These are phyloP conservation scores for Cryptotis parvus DNA, from an alignment of 2,113 vertebrate species.

Conservation along the genomic window DNA sequence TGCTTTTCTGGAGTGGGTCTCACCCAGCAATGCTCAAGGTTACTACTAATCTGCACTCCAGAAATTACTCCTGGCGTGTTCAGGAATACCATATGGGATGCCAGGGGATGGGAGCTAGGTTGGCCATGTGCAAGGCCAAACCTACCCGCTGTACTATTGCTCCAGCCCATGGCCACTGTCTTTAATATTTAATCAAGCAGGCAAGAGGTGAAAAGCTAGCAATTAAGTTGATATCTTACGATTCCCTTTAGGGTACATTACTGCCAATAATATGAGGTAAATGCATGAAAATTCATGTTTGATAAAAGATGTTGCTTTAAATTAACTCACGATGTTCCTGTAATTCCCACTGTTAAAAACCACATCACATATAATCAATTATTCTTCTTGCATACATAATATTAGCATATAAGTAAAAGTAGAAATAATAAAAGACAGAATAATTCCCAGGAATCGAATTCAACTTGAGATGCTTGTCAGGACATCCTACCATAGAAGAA, in stretches of 20 bases:
- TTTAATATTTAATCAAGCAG: slow-evolving; percentile 49
- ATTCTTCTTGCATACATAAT: slow-evolving; percentile 34
- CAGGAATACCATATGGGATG: too few relatives aligned
- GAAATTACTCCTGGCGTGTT: too few relatives aligned
- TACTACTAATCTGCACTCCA: too few relatives aligned
- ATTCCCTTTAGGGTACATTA: slow-evolving; percentile 49
- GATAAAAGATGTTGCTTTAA: slow-evolving; percentile 54
- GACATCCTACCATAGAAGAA: neutral
- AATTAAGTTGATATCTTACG: slow-evolving; percentile 52
- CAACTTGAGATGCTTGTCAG: slow-evolving; percentile 42
- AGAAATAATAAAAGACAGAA: slow-evolving; percentile 22
- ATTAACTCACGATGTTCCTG: neutral
- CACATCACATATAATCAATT: slow-evolving; percentile 47
- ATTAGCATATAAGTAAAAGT: neutral
- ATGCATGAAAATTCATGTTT: slow-evolving; percentile 32
- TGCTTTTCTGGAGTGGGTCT: too few relatives aligned
- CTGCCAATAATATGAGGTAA: slow-evolving; percentile 14
- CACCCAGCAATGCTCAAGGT: too few relatives aligned
- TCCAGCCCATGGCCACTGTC: too few relatives aligned
- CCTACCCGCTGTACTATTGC: too few relatives aligned
- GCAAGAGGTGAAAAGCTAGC: slow-evolving; percentile 61
- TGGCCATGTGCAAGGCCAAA: too few relatives aligned
- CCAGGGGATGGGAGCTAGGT: too few relatives aligned
- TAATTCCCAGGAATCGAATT: slow-evolving; percentile 61
- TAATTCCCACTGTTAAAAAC: slow-evolving; percentile 13